Evolutionary conservation across 2,113 vertebrate genomes (phyloP), one percentile per base, ranked within the genome.

Genomic region (Peromyscus californicus): DNA sequence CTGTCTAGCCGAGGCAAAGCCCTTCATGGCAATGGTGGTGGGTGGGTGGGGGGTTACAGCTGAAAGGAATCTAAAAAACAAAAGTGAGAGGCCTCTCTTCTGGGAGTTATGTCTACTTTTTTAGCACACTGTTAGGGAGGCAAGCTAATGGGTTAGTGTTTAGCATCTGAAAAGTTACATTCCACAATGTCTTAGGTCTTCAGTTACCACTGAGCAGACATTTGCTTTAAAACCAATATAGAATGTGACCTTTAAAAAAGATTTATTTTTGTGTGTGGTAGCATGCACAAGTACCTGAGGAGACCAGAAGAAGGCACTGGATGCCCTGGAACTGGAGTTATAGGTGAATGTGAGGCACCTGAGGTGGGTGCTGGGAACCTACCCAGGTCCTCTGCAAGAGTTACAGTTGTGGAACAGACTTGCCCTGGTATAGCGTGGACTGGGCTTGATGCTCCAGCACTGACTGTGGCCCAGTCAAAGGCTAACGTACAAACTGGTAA

Each of bases 131-230:
- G 93, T 67, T 72, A 75, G 39, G 21, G 57, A 79, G n/a, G 9
- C 39, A 92, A 36, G 76, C 92, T 69, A 54, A 57, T 78, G 75
- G 82, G 79, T 54, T n/a, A 57, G 29, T 65, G 61, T 79, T 26
- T n/a, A 83, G 65, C 39, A 94, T 87, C 80, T 69, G 39, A 93
- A 45, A 94, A 80, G 72, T 39, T n/a, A 33, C 11, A 74, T 72
- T 33, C 70, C 11, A 69, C 63, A 0, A 3, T 21, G 51, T 72
- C 42, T 93, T 85, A 48, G 36, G 48, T 92, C 33, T 92, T 82
- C 93, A 95, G 72, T 67, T 75, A 91, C 61, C 82, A 61, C 39
- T 85, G 51, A 74, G 54, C n/a, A 94, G 93, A 90, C 3, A 79
- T 13, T 48, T 89, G 29, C 51, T 74, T 88, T 67, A 48, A 74